Conservation (phyloP, 2,888 invertebrate genomes). For the Callinectes sapidus region DNA sequence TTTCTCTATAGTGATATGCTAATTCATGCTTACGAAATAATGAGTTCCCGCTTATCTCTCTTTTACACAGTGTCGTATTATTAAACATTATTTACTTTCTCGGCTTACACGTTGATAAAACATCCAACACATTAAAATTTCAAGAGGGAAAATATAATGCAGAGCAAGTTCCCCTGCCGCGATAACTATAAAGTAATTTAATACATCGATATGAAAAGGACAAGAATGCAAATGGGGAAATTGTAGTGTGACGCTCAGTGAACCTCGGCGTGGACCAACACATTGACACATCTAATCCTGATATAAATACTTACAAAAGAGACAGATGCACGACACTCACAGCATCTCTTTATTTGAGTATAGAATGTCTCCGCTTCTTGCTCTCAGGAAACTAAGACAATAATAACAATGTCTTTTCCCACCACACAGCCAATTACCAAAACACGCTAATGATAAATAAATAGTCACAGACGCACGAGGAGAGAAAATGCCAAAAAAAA, state of each 20-base stretch:
- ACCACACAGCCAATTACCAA: not conserved
- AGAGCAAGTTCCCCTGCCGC: not conserved
- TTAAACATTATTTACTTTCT: slow-evolving; percentile 28
- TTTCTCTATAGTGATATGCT: slow-evolving; percentile 23
- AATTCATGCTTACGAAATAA: slow-evolving; percentile 31
- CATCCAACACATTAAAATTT: not conserved
- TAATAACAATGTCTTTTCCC: not conserved
- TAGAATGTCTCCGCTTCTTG: not conserved
- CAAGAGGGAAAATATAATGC: not conserved
- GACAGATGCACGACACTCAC: not conserved
- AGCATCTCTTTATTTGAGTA: not conserved
- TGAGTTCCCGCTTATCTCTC: slow-evolving; percentile 14
- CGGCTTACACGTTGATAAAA: not conserved
- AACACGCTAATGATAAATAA: not conserved
- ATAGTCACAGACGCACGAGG: no score
- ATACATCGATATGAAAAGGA: not conserved
- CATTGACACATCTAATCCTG: not conserved
- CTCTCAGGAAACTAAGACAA: not conserved
- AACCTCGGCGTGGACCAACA: not conserved
- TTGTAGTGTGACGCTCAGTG: not conserved
- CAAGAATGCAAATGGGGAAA: not conserved
- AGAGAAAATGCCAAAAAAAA: no score
- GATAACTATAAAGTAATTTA: not conserved
- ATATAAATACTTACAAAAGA: not conserved
- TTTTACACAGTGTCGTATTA: not conserved